These are phyloP conservation scores for Erannis defoliaria DNA, from an alignment of 2,888 invertebrate genomes.

Conservation along the genomic window DNA sequence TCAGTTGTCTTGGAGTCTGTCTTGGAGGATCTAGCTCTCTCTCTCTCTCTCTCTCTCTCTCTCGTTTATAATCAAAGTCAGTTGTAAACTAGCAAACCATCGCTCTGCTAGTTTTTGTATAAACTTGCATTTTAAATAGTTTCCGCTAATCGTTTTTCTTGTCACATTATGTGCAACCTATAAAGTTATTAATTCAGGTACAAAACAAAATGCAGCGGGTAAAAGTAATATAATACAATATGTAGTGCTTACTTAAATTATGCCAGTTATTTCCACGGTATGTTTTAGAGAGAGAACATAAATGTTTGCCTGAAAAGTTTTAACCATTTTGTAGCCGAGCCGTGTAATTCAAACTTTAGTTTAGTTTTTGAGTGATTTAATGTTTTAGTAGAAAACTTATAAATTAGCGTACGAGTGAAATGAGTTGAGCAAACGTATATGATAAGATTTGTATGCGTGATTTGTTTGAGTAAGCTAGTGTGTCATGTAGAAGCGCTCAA, in stretches of 20 bases:
- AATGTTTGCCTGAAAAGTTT: slow-evolving; percentile 25
- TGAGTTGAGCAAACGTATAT: not conserved
- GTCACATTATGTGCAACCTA: slow-evolving; percentile 15
- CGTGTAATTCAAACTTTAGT: slow-evolving; percentile 1
- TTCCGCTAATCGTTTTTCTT: slow-evolving; percentile 14
- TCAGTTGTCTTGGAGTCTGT: too few species aligned
- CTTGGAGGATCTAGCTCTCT: too few species aligned
- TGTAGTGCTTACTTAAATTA: slow-evolving; percentile 8
- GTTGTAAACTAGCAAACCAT: too few species aligned
- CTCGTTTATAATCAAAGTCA: too few species aligned
- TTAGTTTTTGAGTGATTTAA: not conserved
- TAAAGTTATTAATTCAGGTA: slow-evolving; percentile 52
- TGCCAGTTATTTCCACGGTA: slow-evolving; percentile 22
- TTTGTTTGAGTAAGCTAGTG: too few species aligned
- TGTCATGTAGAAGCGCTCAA: too few species aligned
- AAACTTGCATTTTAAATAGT: too few species aligned
- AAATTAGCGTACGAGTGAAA: not conserved
- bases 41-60: too few species aligned
- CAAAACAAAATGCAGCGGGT: slow-evolving; percentile 51
- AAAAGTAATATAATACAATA: slow-evolving; percentile 36
- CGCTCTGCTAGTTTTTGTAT: too few species aligned
- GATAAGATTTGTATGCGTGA: too few species aligned
- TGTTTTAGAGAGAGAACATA: slow-evolving; percentile 12
- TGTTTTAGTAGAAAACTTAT: not conserved
- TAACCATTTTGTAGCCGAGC: slow-evolving; percentile 7